phyloP scores from a whole-genome alignment of 2,113 vertebrate genomes.

The Nesospiza acunhae region DNA sequence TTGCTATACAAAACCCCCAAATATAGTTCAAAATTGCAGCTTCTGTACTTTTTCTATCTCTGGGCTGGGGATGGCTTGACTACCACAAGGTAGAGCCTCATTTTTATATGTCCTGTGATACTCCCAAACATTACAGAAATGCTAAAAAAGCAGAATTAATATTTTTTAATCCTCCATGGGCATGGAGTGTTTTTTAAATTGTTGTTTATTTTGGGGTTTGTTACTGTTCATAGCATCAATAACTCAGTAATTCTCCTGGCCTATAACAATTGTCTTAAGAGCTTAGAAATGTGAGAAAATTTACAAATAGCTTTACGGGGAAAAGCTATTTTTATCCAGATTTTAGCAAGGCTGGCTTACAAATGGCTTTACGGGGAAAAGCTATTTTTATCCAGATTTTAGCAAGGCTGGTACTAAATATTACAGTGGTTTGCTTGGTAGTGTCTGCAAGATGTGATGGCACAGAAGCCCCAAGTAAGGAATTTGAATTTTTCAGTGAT shows the following conservation, averaged over 20 bases:
- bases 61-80: background rate
- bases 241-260: background rate
- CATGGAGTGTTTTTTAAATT: rapidly evolving
- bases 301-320: background rate
- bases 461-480: background rate
- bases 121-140: background rate
- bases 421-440: background rate
- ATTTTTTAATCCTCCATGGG: background rate
- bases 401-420: background rate
- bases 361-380: background rate
- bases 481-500: background rate
- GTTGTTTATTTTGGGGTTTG: rapidly evolving
- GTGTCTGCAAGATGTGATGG: background rate
- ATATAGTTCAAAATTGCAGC: background rate
- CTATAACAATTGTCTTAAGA: background rate
- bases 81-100: background rate
- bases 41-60: background rate
- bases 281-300: background rate
- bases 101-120: background rate
- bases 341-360: too few relatives aligned
- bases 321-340: background rate
- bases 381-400: background rate
- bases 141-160: background rate
- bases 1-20: background rate
- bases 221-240: background rate